A percentile compares a stretch with the other conserved stretches of the same genome.
Conservation (phyloP, 2,797 vertebrate species). For the Smutsia gigantea region DNA sequence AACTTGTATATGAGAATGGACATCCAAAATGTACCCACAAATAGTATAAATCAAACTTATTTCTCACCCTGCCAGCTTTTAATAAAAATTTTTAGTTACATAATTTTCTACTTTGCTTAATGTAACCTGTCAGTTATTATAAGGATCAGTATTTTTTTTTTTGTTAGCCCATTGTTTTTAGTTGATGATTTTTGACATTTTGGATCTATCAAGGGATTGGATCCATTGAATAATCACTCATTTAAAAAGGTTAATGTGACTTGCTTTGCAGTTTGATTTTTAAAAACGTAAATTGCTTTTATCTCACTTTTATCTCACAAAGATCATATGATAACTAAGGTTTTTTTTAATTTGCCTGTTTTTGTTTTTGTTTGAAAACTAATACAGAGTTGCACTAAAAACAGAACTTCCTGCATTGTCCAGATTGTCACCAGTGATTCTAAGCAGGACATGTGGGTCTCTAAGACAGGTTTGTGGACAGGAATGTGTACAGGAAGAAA, state of each 20-base stretch:
- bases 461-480: neutral
- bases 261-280: neutral
- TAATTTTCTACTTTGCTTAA: neutral
- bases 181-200: neutral
- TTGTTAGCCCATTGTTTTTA: neutral
- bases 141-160: neutral
- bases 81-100: conserved; percentile 16
- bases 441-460: neutral
- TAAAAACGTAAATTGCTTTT: neutral
- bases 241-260: neutral
- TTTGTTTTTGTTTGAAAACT: conserved; percentile 45
- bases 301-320: neutral
- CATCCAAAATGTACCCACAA: neutral
- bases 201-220: neutral
- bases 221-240: neutral
- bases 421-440: neutral
- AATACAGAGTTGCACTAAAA: conserved; percentile 24
- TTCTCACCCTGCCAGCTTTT: conserved; percentile 17
- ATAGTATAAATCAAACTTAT: conserved; percentile 27
- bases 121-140: neutral
- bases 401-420: conserved; percentile 4
- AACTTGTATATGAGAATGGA: neutral
- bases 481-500: neutral
- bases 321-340: neutral
- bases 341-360: neutral